These are phyloP conservation scores for Cabera pusaria DNA, from an alignment of 2,888 invertebrate genomes.

Conservation along the genomic window DNA sequence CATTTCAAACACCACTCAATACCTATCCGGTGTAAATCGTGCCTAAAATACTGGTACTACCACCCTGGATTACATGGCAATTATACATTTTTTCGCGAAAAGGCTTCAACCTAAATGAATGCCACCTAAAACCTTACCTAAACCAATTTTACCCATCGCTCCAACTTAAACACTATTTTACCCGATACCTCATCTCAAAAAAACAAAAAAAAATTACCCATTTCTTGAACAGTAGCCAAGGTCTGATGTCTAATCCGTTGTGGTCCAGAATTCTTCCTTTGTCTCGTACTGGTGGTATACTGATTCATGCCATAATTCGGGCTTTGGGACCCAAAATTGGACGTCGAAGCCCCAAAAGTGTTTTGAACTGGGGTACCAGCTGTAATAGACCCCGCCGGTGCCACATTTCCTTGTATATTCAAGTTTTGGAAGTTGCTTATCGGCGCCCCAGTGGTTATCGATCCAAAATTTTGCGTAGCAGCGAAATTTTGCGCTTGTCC, in stretches of 20 bases:
- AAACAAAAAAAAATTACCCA: constrained; percentile 81
- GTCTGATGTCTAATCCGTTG: constrained; percentile 73
- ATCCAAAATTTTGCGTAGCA: constrained; percentile 12
- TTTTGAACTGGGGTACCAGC: constrained; percentile 49
- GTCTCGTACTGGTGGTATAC: constrained; percentile 50
- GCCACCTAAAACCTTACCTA: too few relatives aligned
- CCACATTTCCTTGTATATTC: constrained; percentile 16
- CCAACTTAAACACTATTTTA: too few relatives aligned
- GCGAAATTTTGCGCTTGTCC: constrained; percentile 7
- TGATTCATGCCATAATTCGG: constrained; percentile 39
- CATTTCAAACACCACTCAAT: too few relatives aligned
- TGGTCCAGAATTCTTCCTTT: constrained; percentile 84
- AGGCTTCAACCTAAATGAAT: too few relatives aligned
- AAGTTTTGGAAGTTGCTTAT: constrained; percentile 24
- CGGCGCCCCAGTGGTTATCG: constrained; percentile 34
- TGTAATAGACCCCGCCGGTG: constrained; percentile 45
- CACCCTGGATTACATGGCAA: too few relatives aligned
- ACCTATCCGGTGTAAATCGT: too few relatives aligned
- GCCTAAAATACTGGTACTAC: too few relatives aligned
- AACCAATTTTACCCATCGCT: too few relatives aligned
- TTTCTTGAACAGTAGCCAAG: constrained; percentile 89
- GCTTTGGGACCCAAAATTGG: constrained; percentile 5
- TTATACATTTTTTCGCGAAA: too few relatives aligned
- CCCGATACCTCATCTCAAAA: constrained; percentile 31
- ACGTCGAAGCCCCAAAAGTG: constrained; percentile 7